phyloP scores from a whole-genome alignment of 1,140 invertebrate species.

The Sinella curviseta region DNA sequence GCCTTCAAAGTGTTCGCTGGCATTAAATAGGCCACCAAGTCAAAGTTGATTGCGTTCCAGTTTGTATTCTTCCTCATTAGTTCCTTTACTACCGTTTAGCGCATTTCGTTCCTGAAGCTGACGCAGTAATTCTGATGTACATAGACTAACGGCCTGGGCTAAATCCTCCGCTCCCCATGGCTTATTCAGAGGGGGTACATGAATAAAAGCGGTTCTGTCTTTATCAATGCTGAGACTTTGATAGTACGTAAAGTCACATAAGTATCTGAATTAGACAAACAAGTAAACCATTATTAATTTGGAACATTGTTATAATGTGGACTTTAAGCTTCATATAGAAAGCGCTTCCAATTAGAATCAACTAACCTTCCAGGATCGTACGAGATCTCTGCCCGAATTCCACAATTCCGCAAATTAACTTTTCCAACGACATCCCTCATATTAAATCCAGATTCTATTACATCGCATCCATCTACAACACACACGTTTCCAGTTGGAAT shows the following conservation, averaged over 20 bases:
- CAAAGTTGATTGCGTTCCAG: conserved; percentile 24
- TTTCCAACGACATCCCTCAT: conserved; percentile 55
- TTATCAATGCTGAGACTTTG: conserved; percentile 56
- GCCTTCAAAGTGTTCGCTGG: not conserved
- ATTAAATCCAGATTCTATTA: conserved; percentile 52
- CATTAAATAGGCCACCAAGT: not conserved
- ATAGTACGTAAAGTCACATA: conserved; percentile 62
- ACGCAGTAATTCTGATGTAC: conserved; percentile 46
- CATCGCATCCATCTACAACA: conserved; percentile 50
- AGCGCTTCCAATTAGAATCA: not conserved
- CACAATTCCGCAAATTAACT: conserved; percentile 52
- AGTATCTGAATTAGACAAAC: conserved; percentile 54
- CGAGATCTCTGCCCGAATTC: conserved; percentile 55
- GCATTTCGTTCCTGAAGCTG: conserved; percentile 42
- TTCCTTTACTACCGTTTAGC: not conserved
- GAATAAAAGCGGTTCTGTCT: conserved; percentile 58
- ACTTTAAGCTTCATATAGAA: no score
- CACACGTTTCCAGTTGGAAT: conserved; percentile 52
- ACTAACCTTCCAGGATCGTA: conserved; percentile 53
- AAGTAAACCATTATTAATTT: not conserved
- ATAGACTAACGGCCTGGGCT: conserved; percentile 44
- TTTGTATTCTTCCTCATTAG: not conserved
- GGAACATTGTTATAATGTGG: not conserved
- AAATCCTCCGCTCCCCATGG: conserved; percentile 45
- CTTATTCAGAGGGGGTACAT: conserved; percentile 58